These are phyloP conservation scores for Mastacembelus armatus DNA, from an alignment of 2,797 vertebrate species.

Conservation along the genomic window DNA sequence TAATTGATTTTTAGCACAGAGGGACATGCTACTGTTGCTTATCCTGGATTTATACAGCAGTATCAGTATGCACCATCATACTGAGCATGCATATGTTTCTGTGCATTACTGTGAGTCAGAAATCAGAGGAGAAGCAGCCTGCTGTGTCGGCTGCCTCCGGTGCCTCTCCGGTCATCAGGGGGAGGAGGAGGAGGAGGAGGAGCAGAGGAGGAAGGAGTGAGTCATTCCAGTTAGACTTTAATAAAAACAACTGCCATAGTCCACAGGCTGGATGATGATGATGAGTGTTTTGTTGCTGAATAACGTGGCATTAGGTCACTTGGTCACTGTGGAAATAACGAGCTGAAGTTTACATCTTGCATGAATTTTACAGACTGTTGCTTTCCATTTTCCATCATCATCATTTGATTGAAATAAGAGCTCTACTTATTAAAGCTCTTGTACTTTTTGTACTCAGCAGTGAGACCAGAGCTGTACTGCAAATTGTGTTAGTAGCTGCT, in stretches of 20 bases:
- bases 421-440: not conserved
- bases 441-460: not conserved
- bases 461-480: not conserved
- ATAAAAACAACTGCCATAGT: conserved; percentile 70
- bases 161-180: conserved; percentile 53
- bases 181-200: conserved; percentile 46
- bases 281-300: conserved; percentile 38
- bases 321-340: conserved; percentile 38
- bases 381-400: conserved; percentile 6
- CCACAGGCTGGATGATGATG: conserved; percentile 33
- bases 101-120: conserved; percentile 52
- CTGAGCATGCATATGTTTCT: conserved; percentile 27
- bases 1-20: not conserved
- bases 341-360: conserved; percentile 34
- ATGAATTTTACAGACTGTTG: conserved; percentile 26
- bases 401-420: not conserved
- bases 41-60: not conserved
- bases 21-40: not conserved
- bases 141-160: conserved; percentile 39
- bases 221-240: conserved; percentile 69
- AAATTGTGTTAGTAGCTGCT: not conserved
- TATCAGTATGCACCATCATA: conserved; percentile 3
- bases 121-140: conserved; percentile 46
- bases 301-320: conserved; percentile 38
- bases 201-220: conserved; percentile 75